These are phyloP conservation scores for Aphelenchoides bicaudatus DNA, from an alignment of 2,888 invertebrate genomes.

Conservation along the genomic window DNA sequence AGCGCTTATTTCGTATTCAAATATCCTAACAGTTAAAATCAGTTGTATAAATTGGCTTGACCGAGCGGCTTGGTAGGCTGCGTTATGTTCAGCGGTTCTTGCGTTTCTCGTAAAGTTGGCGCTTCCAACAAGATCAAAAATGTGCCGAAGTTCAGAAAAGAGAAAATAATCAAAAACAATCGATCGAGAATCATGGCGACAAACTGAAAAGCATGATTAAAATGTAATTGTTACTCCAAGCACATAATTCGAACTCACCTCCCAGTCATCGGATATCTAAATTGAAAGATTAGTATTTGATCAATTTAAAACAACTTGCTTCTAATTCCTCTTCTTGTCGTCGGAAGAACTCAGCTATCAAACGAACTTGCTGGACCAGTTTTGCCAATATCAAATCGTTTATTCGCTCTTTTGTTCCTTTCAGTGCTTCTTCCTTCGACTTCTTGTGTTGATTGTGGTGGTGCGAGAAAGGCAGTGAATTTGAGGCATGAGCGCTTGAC, in stretches of 20 bases:
- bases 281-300: background rate
- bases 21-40: too few relatives aligned
- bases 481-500: constrained; percentile 14
- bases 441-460: too few relatives aligned
- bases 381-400: constrained; percentile 56
- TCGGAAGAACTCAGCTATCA: constrained; percentile 59
- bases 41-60: constrained; percentile 41
- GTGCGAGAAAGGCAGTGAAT: constrained; percentile 20
- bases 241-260: background rate
- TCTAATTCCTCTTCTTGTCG: constrained; percentile 55
- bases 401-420: constrained; percentile 34
- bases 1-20: too few relatives aligned
- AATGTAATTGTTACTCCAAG: constrained; percentile 29
- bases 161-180: constrained; percentile 57
- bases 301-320: constrained; percentile 31
- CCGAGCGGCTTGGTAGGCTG: constrained; percentile 56
- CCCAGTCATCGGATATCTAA: background rate
- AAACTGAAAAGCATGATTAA: constrained; percentile 59
- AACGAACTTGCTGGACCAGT: constrained; percentile 54
- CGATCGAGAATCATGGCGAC: constrained; percentile 60
- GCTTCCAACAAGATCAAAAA: constrained; percentile 57
- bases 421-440: constrained; percentile 7
- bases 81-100: constrained; percentile 55
- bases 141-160: constrained; percentile 56
- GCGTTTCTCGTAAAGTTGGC: constrained; percentile 54